These are phyloP conservation scores for Agrochola litura DNA, from an alignment of 2,888 invertebrate species.

Conservation along the genomic window DNA sequence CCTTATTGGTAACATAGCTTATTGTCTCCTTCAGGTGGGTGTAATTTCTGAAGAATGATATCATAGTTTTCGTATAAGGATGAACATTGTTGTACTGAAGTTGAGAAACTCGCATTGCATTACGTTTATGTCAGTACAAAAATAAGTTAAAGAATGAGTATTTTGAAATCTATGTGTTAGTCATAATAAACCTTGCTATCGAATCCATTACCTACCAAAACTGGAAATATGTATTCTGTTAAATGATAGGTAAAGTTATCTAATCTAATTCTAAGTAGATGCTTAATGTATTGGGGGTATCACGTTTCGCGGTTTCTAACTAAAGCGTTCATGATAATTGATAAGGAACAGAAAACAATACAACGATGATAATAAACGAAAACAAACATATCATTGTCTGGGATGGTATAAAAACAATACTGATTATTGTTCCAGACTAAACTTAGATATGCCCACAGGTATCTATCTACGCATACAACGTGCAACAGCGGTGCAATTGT, in stretches of 20 bases:
- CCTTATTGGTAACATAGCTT: constrained; percentile 51
- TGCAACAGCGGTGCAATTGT: constrained; percentile 83
- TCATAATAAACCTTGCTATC: constrained; percentile 35
- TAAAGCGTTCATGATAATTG: constrained; percentile 36
- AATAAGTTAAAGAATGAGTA: constrained; percentile 22
- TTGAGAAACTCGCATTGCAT: constrained; percentile 41
- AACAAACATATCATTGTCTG: constrained; percentile 62
- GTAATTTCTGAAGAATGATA: constrained; percentile 64
- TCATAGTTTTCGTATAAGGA: constrained; percentile 63
- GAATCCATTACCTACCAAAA: constrained; percentile 29
- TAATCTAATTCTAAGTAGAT: constrained; percentile 26
- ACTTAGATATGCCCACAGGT: constrained; percentile 60
- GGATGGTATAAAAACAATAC: constrained; percentile 73
- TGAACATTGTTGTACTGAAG: constrained; percentile 44
- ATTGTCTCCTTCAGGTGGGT: constrained; percentile 62
- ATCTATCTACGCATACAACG: constrained; percentile 63
- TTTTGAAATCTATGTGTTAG: constrained; percentile 19
- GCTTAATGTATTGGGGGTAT: constrained; percentile 24
- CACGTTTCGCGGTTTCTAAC: constrained; percentile 22
- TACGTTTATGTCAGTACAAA: constrained; percentile 14
- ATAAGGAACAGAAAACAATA: constrained; percentile 48
- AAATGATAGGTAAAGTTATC: constrained; percentile 29
- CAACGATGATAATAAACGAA: constrained; percentile 54
- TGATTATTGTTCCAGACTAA: constrained; percentile 70
- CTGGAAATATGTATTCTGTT: constrained; percentile 9